Percentiles rank a stretch among this genome's conserved stretches.
Evolutionary conservation across 2,888 invertebrate genomes (phyloP).

Genomic region (Leptodirus hochenwartii): DNA sequence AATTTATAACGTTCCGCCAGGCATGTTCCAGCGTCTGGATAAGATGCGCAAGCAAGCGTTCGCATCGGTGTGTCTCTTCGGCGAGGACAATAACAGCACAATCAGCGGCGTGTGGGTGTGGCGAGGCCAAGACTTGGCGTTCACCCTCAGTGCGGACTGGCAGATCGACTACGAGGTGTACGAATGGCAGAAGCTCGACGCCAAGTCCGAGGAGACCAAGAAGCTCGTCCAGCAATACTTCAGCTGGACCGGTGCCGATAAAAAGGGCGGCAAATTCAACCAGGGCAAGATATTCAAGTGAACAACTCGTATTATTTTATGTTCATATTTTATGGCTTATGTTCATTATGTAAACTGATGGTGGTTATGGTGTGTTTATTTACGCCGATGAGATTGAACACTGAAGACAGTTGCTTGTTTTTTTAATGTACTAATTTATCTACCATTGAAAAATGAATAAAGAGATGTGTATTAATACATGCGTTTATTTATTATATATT

Average conservation of each 20-base stretch:
- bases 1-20: too few species aligned
- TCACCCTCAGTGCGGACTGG: constrained; percentile 77
- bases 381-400: too few species aligned
- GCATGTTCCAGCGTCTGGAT: constrained; percentile 96
- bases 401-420: too few species aligned
- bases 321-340: background rate
- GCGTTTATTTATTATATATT: too few species aligned
- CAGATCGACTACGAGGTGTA: constrained; percentile 95
- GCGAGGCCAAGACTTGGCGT: constrained; percentile 89
- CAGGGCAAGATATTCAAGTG: constrained; percentile 99
- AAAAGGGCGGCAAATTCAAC: constrained; percentile 80
- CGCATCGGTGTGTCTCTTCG: constrained; percentile 85
- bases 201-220: constrained; percentile 63
- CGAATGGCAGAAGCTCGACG: constrained; percentile 85
- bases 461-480: too few species aligned
- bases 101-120: constrained; percentile 98
- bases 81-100: constrained; percentile 74
- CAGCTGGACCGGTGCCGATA: constrained; percentile 75
- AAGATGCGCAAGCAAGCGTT: constrained; percentile 93
- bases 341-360: too few species aligned
- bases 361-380: too few species aligned
- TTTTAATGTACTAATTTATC: too few species aligned
- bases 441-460: too few species aligned
- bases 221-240: constrained; percentile 77
- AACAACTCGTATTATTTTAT: constrained; percentile 18